Conservation (phyloP, 2,113 vertebrate species). For the Helogale parvula region DNA sequence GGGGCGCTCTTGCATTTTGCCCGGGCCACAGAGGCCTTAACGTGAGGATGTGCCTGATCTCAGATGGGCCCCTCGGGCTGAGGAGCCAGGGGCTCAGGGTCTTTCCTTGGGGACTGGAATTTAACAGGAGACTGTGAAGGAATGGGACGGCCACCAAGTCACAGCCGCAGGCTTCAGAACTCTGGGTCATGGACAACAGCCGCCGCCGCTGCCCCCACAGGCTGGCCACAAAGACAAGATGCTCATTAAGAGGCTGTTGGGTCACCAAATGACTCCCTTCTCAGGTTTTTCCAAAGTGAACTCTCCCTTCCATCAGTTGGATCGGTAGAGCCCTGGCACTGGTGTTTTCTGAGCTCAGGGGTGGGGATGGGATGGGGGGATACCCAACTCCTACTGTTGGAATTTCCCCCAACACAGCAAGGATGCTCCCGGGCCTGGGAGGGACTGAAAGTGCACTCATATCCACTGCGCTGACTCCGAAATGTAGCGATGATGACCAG, state of each 20-base stretch:
- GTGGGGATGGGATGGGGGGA: too few relatives aligned
- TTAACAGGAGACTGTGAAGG: background rate
- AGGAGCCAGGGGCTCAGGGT: background rate
- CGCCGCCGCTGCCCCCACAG: accelerated
- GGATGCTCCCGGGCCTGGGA: background rate
- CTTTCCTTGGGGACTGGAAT: background rate
- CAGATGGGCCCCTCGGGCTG: background rate
- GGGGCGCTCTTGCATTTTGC: background rate
- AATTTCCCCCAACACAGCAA: background rate
- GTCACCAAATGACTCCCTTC: accelerated
- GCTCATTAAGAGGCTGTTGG: background rate
- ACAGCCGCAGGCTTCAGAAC: background rate
- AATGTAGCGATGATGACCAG: background rate
- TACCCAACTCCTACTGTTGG: background rate
- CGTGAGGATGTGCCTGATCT: background rate
- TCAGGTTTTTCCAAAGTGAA: background rate
- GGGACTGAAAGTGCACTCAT: background rate
- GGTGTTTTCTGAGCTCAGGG: background rate
- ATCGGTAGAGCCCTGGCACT: background rate
- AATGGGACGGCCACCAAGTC: background rate
- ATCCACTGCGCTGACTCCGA: background rate
- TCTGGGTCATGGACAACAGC: background rate
- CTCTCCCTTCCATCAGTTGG: background rate
- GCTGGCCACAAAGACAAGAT: background rate
- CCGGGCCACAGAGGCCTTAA: background rate